Conservation (phyloP, 2,113 vertebrate species). For the Sminthopsis crassicaudata region DNA sequence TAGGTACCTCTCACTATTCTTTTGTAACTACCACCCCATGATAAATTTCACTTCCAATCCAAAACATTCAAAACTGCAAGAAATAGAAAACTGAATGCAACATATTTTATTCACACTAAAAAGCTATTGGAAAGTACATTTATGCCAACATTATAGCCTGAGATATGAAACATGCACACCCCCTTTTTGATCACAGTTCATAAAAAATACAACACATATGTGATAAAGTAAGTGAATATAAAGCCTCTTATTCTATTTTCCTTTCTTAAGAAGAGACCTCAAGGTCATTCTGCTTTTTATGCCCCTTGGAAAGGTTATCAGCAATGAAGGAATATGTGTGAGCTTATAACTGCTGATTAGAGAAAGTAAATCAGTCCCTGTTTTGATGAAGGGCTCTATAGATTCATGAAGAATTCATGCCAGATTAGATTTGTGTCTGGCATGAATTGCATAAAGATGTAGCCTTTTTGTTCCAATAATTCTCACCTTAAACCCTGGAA, state of each 20-base stretch:
- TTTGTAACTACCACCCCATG: constrained; percentile 33
- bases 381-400: background rate
- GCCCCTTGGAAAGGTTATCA: constrained; percentile 22
- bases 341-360: constrained; percentile 9
- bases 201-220: background rate
- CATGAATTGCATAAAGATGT: background rate
- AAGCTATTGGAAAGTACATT: background rate
- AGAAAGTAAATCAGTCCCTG: background rate
- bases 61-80: background rate
- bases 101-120: background rate
- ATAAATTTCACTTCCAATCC: constrained; percentile 31
- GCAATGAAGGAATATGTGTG: background rate
- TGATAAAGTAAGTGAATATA: background rate
- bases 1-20: background rate
- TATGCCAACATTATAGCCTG: background rate
- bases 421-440: background rate
- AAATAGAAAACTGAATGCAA: constrained; percentile 18
- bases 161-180: background rate
- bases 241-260: background rate
- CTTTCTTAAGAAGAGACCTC: constrained; percentile 5
- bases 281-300: background rate
- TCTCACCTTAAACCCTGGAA: background rate
- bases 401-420: background rate
- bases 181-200: background rate
- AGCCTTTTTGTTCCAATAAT: constrained; percentile 2